These are phyloP conservation scores for Penaeus indicus DNA, from an alignment of 1,140 invertebrate genomes.

Conservation along the genomic window DNA sequence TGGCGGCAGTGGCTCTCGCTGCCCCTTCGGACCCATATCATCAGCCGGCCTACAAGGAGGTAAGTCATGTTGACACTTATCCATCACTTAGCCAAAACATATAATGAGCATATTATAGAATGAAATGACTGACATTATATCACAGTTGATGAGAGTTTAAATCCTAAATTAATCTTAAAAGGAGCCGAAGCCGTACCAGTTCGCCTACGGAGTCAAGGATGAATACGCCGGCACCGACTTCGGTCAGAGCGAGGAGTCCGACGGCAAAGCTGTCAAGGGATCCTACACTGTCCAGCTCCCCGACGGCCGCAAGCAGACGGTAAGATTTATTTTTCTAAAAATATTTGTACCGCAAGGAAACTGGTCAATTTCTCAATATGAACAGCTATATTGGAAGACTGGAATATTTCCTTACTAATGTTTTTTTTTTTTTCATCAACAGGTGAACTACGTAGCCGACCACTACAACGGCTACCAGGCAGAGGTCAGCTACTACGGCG, in stretches of 20 bases:
- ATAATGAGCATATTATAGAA: too few relatives aligned
- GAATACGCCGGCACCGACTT: slow-evolving; percentile 68
- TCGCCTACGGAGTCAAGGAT: slow-evolving; percentile 69
- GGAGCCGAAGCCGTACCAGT: slow-evolving; percentile 71
- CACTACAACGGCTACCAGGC: slow-evolving; percentile 67
- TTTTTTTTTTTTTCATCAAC: neutral
- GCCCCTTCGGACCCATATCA: slow-evolving; percentile 10
- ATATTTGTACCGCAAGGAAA: too few relatives aligned
- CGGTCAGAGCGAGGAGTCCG: slow-evolving; percentile 68
- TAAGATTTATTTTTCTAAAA: neutral
- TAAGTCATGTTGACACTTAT: neutral
- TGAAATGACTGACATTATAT: too few relatives aligned
- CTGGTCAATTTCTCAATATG: neutral
- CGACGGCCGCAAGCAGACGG: slow-evolving; percentile 72
- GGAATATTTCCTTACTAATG: neutral
- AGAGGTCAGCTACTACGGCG: slow-evolving; percentile 67
- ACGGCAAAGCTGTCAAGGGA: slow-evolving; percentile 68
- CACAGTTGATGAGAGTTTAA: too few relatives aligned
- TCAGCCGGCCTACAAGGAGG: slow-evolving; percentile 19
- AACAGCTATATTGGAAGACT: neutral
- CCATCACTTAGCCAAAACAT: too few relatives aligned
- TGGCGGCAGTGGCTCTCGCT: neutral
- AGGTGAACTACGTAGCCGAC: slow-evolving; percentile 66
- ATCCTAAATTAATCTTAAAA: slow-evolving; percentile 66
- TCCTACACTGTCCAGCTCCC: slow-evolving; percentile 68